Evolutionary conservation across 2,888 invertebrate genomes (phyloP).

Genomic region (Halictus quadricinctus): DNA sequence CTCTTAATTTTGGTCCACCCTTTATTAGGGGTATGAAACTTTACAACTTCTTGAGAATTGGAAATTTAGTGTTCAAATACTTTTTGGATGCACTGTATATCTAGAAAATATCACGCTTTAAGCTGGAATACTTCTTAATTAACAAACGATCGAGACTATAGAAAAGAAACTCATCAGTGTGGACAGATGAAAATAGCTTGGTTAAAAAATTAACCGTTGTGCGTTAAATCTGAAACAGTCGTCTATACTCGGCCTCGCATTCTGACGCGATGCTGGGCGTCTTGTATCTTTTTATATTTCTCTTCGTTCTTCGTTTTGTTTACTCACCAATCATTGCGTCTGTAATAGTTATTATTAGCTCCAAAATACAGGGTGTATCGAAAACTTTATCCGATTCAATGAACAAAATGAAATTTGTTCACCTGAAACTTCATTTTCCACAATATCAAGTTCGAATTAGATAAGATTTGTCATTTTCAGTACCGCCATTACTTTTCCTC

Average conservation of each 20-base stretch:
- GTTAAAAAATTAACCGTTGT: too few species aligned
- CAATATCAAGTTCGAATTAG: neutral
- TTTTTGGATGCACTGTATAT: too few species aligned
- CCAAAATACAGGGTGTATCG: neutral
- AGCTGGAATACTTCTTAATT: too few species aligned
- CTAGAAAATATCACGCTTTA: too few species aligned
- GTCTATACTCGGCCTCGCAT: neutral
- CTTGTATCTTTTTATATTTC: neutral
- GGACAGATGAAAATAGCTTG: too few species aligned
- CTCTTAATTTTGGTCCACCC: too few species aligned
- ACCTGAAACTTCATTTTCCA: neutral
- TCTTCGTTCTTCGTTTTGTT: neutral
- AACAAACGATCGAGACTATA: too few species aligned
- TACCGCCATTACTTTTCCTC: neutral
- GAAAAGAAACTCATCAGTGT: too few species aligned
- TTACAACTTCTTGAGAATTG: too few species aligned
- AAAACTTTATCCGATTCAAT: neutral
- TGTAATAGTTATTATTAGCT: neutral
- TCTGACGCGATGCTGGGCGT: neutral
- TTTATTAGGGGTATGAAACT: too few species aligned
- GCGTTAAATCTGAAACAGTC: neutral
- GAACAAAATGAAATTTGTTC: neutral
- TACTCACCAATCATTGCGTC: neutral
- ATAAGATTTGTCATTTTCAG: neutral
- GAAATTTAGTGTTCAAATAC: too few species aligned